Evolutionary conservation across 2,797 vertebrate genomes (phyloP), one percentile per base, ranked within the genome.

Genomic region (Galagoides demidoff): DNA sequence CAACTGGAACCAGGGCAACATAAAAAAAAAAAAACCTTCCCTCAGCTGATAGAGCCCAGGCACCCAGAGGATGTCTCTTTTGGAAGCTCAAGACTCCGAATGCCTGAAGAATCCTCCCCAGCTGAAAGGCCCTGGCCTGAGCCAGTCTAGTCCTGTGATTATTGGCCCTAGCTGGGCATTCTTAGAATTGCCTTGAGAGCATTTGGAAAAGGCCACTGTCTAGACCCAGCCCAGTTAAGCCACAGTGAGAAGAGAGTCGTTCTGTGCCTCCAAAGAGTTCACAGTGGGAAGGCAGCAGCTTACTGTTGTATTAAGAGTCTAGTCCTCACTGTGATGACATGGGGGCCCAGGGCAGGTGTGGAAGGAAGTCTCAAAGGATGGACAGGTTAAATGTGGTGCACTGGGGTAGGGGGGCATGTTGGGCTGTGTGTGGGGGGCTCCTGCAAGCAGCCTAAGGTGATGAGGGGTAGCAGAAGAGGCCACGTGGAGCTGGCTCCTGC

Each of bases 391-490:
- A 34, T 5, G 0, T 13, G 77, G 77, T 45, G 7, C 66, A 2
- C 37, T 29, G 39, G 0, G 34, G 34, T 16, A 43, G 71, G 3
- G 3, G n/a, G 27, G n/a, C 57, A 49, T 13, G 57, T 34, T n/a
- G 0, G 43, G 64, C 29, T 70, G 0, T 39, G 22, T 37, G 6
- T 20, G 3, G 0, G 3, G n/a, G 63, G 10, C 2, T 77, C 37
- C 68, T 31, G 0, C 68, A 52, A 29, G 73, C 59, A 59, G 55
- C 57, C 79, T 39, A 11, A 19, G 27, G 17, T 37, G 71, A 12
- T 52, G n/a, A 7, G 0, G n/a, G 29, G 19, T 31, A 11, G n/a
- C 45, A 59, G 34, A 29, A 74, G 55, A 13, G 14, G 68, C 71
- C 70, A 5, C 2, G 1, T 3, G 39, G 34, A 5, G 55, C 16